Percentiles rank a stretch among this genome's conserved stretches.
Conservation (phyloP, 1,140 invertebrate genomes). For the Drosophila tsacasi region DNA sequence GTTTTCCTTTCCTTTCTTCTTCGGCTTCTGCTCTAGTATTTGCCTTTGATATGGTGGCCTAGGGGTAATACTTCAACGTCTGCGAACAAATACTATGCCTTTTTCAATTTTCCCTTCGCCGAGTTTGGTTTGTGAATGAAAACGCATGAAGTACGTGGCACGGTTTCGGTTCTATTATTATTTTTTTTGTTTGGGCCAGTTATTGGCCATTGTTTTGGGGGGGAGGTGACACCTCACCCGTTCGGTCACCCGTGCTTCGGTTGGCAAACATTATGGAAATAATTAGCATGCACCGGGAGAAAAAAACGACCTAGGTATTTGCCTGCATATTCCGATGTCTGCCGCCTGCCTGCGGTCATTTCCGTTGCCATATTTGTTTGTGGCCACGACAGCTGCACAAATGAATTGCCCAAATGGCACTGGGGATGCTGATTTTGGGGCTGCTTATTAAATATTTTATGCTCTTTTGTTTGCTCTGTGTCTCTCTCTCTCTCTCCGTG, state of each 20-base stretch:
- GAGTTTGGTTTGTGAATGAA: slow-evolving; percentile 55
- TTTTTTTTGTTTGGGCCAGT: slow-evolving; percentile 13
- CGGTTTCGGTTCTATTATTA: slow-evolving; percentile 10
- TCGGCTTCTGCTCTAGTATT: slow-evolving; percentile 37
- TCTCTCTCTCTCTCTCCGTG: slow-evolving; percentile 2
- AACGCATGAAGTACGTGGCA: slow-evolving; percentile 40
- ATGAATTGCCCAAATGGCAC: slow-evolving; percentile 33
- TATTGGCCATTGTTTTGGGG: slow-evolving; percentile 21
- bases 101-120: slow-evolving; percentile 45
- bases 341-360: slow-evolving; percentile 28
- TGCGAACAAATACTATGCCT: slow-evolving; percentile 8
- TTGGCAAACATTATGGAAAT: slow-evolving; percentile 45
- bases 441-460: slow-evolving; percentile 62
- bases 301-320: slow-evolving; percentile 25
- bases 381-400: slow-evolving; percentile 52
- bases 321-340: slow-evolving; percentile 20
- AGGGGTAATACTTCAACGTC: slow-evolving; percentile 49
- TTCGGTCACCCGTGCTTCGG: neutral
- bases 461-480: slow-evolving; percentile 39
- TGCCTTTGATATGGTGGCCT: slow-evolving; percentile 66
- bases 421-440: slow-evolving; percentile 38
- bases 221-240: too few relatives aligned
- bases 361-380: slow-evolving; percentile 53
- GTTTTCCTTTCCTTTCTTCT: neutral
- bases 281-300: slow-evolving; percentile 50